phyloP scores from a whole-genome alignment of 2,113 vertebrate genomes.

The Silurus meridionalis region DNA sequence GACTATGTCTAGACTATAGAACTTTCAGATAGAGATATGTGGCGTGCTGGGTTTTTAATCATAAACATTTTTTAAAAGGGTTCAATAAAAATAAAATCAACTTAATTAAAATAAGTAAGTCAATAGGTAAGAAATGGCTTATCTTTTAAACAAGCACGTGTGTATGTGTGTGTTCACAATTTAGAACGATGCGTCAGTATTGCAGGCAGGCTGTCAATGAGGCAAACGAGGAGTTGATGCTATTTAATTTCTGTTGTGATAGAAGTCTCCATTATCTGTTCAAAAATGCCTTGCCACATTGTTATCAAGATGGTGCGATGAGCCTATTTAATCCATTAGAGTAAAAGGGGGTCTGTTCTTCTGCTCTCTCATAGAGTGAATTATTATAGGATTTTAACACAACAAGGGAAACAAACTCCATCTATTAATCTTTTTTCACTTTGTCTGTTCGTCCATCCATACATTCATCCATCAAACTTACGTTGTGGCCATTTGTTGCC shows the following conservation, averaged over 20 bases:
- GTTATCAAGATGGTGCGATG: conserved; percentile 41
- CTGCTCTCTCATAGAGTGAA: conserved; percentile 21
- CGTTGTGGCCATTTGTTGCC: too few relatives aligned
- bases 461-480: too few relatives aligned
- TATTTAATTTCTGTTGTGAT: conserved; percentile 49
- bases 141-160: not conserved
- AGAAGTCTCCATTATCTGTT: conserved; percentile 48
- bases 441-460: too few relatives aligned
- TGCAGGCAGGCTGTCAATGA: conserved; percentile 27
- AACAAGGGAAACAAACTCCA: not conserved
- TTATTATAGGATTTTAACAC: conserved; percentile 33
- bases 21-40: not conserved
- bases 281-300: conserved; percentile 37
- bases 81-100: not conserved
- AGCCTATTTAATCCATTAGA: conserved; percentile 42
- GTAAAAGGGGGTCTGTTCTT: conserved; percentile 8
- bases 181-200: conserved; percentile 6
- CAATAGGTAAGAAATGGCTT: not conserved
- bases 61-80: not conserved
- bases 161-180: not conserved
- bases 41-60: not conserved
- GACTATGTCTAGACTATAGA: not conserved
- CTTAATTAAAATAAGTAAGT: not conserved
- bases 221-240: conserved; percentile 34
- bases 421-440: too few relatives aligned